A percentile compares a stretch with the other conserved stretches of the same genome.
Conservation (phyloP, 2,113 vertebrate species). For the Oreochromis spilurus region DNA sequence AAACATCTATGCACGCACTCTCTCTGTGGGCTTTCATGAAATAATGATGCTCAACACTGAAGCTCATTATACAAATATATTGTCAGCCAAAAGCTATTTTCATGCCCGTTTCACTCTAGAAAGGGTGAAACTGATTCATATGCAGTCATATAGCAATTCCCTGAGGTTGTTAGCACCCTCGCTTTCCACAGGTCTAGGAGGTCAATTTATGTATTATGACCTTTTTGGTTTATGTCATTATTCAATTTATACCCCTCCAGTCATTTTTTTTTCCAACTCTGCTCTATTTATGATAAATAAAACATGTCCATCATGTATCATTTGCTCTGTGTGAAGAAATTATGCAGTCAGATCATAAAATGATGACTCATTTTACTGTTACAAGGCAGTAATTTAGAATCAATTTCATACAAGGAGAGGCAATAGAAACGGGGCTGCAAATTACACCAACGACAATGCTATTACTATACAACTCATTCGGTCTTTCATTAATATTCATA, state of each 20-base stretch:
- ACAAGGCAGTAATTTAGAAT: constrained; percentile 21
- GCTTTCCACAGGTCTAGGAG: background rate
- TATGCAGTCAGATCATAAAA: background rate
- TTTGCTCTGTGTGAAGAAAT: background rate
- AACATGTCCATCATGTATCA: background rate
- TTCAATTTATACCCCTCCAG: background rate
- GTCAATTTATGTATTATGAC: background rate
- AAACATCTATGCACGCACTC: background rate
- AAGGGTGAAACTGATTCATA: background rate
- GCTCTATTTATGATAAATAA: background rate
- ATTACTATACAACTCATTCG: constrained; percentile 10
- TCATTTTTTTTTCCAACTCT: background rate
- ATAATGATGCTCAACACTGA: background rate
- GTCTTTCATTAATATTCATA: constrained; percentile 40
- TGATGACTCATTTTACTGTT: constrained; percentile 21
- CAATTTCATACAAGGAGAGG: background rate
- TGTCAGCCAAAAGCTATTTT: background rate
- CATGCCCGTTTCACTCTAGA: background rate
- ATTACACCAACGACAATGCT: constrained; percentile 28
- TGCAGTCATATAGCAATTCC: background rate
- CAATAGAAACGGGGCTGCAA: background rate
- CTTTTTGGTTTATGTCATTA: background rate
- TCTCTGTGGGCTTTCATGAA: background rate
- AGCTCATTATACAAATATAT: background rate
- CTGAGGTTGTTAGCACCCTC: background rate